Percentiles rank a stretch among this genome's conserved stretches.
Conservation (phyloP, 2,888 invertebrate genomes). For the Magallana nippona region DNA sequence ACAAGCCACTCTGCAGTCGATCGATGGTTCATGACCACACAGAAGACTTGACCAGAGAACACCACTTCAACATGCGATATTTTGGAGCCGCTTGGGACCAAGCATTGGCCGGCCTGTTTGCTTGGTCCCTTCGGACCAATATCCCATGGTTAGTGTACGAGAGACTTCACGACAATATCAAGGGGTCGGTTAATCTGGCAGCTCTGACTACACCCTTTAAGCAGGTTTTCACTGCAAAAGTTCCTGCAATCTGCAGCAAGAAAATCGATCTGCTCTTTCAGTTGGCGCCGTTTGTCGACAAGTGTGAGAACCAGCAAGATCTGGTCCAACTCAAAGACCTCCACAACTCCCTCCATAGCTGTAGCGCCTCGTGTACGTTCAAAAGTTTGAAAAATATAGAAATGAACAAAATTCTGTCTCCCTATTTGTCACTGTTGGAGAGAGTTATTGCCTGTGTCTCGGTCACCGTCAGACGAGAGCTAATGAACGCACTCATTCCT, state of each 20-base stretch:
- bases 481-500: constrained; percentile 61
- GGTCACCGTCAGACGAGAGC: constrained; percentile 54
- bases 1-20: constrained; percentile 53
- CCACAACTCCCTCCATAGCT: constrained; percentile 58
- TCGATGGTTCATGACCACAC: constrained; percentile 48
- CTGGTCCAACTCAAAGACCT: constrained; percentile 57
- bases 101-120: constrained; percentile 63
- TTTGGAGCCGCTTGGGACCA: constrained; percentile 63
- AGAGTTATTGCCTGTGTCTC: constrained; percentile 61
- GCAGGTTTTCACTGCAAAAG: constrained; percentile 46
- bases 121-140: constrained; percentile 60
- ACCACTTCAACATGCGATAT: constrained; percentile 57
- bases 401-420: constrained; percentile 54
- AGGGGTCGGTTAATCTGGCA: constrained; percentile 56
- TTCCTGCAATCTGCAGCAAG: constrained; percentile 57
- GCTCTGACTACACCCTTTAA: constrained; percentile 49
- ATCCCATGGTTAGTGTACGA: constrained; percentile 65
- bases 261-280: constrained; percentile 58
- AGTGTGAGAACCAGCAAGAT: constrained; percentile 65
- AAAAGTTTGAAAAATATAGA: constrained; percentile 59
- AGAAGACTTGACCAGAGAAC: constrained; percentile 49
- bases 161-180: constrained; percentile 61
- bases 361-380: constrained; percentile 55
- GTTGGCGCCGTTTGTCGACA: constrained; percentile 60
- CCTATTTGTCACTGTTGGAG: constrained; percentile 59